Conservation (phyloP, 2,113 vertebrate genomes). For the Uropsilus gracilis region DNA sequence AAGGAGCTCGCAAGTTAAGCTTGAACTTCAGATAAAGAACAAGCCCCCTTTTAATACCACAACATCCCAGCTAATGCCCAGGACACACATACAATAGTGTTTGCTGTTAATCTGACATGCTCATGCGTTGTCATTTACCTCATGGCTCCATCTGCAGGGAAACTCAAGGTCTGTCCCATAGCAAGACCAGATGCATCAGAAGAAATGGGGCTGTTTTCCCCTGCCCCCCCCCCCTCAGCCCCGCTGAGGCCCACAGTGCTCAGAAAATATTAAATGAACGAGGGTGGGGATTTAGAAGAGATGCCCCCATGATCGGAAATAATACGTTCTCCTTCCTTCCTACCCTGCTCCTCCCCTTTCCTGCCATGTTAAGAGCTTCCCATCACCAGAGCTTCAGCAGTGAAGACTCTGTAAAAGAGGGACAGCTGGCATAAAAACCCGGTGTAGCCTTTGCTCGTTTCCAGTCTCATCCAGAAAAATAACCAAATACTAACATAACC, state of each 20-base stretch:
- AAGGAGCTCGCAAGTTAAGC: neutral
- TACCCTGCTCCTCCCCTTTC: neutral
- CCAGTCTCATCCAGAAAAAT: neutral
- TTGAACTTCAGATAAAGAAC: neutral
- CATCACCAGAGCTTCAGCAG: neutral
- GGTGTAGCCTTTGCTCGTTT: neutral
- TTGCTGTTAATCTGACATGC: neutral
- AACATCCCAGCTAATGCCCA: neutral
- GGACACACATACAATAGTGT: neutral
- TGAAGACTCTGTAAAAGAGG: neutral
- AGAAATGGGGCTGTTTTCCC: neutral
- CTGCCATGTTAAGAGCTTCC: neutral
- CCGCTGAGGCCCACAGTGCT: fast-evolving
- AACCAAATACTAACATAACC: too few relatives aligned
- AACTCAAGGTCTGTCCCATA: neutral
- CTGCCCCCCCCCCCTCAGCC: neutral
- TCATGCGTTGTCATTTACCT: neutral
- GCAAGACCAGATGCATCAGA: fast-evolving
- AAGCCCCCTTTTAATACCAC: neutral
- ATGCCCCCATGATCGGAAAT: neutral
- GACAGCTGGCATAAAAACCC: neutral
- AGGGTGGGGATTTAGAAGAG: neutral
- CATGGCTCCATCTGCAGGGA: neutral
- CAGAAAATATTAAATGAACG: neutral
- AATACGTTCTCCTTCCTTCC: fast-evolving